A percentile compares a stretch with the other conserved stretches of the same genome.
Conservation (phyloP, 53 echinoderm and acorn worm genomes). For the Mesocentrotus franciscanus region DNA sequence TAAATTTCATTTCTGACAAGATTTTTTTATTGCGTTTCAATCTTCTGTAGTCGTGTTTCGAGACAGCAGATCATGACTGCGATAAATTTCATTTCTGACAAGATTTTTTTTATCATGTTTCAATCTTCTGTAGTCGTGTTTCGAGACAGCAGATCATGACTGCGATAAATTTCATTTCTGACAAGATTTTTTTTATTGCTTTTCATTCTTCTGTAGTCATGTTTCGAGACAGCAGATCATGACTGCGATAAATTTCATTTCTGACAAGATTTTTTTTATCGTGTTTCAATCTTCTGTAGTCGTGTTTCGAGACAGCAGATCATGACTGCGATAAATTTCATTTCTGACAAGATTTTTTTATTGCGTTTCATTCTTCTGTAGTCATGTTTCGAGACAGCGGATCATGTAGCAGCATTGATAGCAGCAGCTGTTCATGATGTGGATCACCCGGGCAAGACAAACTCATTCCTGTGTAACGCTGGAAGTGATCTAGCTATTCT, state of each 20-base stretch:
- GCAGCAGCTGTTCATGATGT: conserved; percentile 97
- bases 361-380: too few species aligned
- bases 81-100: not conserved
- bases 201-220: too few species aligned
- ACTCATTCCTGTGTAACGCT: conserved; percentile 99
- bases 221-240: not conserved
- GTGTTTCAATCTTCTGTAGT: not conserved
- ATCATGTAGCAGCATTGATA: conserved; percentile 91
- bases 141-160: not conserved
- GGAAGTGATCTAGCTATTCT: conserved; percentile 97
- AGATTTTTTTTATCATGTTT: not conserved
- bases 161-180: too few species aligned
- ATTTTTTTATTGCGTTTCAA: too few species aligned
- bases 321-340: too few species aligned
- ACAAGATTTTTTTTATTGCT: too few species aligned
- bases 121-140: not conserved
- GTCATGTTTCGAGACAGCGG: conserved; percentile 90
- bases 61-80: not conserved
- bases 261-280: not conserved
- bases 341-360: too few species aligned
- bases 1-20: too few species aligned
- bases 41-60: too few species aligned
- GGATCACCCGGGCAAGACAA: conserved; percentile 97
- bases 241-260: not conserved
- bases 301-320: not conserved